phyloP scores from a whole-genome alignment of 1,140 invertebrate species.

The Chionoecetes opilio region DNA sequence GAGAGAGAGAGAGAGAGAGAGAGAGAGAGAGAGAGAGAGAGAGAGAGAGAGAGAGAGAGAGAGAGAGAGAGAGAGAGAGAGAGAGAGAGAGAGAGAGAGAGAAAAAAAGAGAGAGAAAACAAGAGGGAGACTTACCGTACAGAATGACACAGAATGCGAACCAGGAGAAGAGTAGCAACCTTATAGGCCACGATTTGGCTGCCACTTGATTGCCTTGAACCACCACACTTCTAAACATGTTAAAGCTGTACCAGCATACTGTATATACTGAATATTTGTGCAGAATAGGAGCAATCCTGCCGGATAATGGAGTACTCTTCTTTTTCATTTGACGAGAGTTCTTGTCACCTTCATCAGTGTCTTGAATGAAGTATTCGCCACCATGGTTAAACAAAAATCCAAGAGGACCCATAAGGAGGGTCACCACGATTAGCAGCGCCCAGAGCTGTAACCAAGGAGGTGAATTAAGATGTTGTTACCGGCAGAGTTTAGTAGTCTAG shows the following conservation, averaged over 20 bases:
- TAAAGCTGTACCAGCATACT: conserved; percentile 24
- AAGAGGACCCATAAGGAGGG: conserved; percentile 43
- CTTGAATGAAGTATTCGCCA: conserved; percentile 29
- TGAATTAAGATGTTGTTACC: too few species aligned
- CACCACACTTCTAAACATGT: conserved; percentile 50
- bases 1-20: too few species aligned
- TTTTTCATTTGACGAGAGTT: background rate
- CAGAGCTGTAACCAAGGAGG: conserved; percentile 19
- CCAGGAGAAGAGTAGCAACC: conserved; percentile 59
- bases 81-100: background rate
- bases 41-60: too few species aligned
- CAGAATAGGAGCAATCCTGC: too few species aligned
- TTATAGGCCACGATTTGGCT: background rate
- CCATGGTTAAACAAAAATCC: background rate
- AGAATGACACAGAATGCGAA: conserved; percentile 59
- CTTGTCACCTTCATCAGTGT: background rate
- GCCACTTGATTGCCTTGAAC: conserved; percentile 44
- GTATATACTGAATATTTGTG: background rate
- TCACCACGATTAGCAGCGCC: conserved; percentile 29
- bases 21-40: background rate
- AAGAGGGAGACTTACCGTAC: conserved; percentile 34
- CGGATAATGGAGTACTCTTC: background rate
- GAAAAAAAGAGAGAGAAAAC: background rate
- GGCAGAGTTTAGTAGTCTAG: too few species aligned
- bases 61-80: too few species aligned